phyloP scores from a whole-genome alignment of 2,888 invertebrate genomes.

The Selenia dentaria region DNA sequence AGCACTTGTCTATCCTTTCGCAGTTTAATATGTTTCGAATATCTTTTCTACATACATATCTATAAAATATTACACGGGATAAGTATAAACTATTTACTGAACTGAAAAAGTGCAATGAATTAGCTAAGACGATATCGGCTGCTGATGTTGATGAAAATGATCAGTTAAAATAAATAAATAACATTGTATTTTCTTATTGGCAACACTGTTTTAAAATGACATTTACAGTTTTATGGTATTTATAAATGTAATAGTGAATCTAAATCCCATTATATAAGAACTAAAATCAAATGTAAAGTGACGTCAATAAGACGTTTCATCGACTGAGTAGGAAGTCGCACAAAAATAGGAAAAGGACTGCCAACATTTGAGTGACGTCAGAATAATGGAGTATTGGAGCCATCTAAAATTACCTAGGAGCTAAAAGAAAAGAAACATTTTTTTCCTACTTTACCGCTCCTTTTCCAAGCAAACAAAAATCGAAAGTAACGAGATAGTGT shows the following conservation, averaged over 20 bases:
- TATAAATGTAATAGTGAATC: slow-evolving; percentile 50
- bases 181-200: slow-evolving; percentile 40
- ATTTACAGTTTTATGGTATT: slow-evolving; percentile 53
- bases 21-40: too few species aligned
- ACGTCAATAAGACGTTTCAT: slow-evolving; percentile 59
- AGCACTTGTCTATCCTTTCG: too few species aligned
- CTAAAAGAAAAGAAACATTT: slow-evolving; percentile 58
- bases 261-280: slow-evolving; percentile 58
- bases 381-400: slow-evolving; percentile 69
- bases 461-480: slow-evolving; percentile 54
- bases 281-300: slow-evolving; percentile 51
- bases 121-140: too few species aligned
- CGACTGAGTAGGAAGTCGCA: slow-evolving; percentile 72
- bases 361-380: slow-evolving; percentile 83
- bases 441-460: slow-evolving; percentile 60
- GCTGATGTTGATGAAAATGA: too few species aligned
- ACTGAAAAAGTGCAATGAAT: too few species aligned
- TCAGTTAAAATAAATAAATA: too few species aligned
- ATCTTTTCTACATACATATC: too few species aligned
- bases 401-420: slow-evolving; percentile 82
- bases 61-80: too few species aligned
- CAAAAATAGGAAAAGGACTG: slow-evolving; percentile 84
- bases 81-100: too few species aligned
- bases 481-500: slow-evolving; percentile 61
- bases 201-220: slow-evolving; percentile 44